Evolutionary conservation across 30 jellyfish, hydroid and myxozoan species (phyloP).

Genomic region (Pelagia noctiluca): DNA sequence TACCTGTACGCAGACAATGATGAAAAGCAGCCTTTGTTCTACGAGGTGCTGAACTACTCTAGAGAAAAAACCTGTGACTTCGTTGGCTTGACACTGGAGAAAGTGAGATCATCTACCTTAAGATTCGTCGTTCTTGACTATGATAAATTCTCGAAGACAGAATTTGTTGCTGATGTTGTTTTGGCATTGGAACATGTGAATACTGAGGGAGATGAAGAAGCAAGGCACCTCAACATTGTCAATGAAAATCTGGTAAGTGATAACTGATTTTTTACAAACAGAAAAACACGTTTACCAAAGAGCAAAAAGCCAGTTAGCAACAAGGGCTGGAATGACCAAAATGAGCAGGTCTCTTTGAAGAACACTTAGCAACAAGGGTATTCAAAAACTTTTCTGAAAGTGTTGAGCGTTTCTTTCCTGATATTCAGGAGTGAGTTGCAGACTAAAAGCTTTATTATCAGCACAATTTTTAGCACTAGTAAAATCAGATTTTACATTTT

Average conservation of each 20-base stretch:
- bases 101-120: conserved; percentile 54
- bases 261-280: not conserved
- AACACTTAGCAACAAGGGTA: too few relatives aligned
- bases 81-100: conserved; percentile 61
- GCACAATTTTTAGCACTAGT: too few relatives aligned
- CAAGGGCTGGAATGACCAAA: too few relatives aligned
- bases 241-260: conserved; percentile 28
- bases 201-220: conserved; percentile 77
- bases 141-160: conserved; percentile 92
- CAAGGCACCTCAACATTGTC: conserved; percentile 53
- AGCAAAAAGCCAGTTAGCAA: too few relatives aligned
- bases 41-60: conserved; percentile 79
- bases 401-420: not conserved
- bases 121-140: conserved; percentile 86
- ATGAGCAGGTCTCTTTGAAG: too few relatives aligned
- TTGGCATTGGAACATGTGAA: conserved; percentile 77
- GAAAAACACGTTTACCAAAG: not conserved
- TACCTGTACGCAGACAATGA: conserved; percentile 61
- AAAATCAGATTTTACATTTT: too few relatives aligned
- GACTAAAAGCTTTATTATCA: too few relatives aligned
- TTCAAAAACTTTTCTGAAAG: too few relatives aligned
- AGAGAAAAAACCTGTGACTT: conserved; percentile 80
- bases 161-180: conserved; percentile 87
- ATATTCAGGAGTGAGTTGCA: too few relatives aligned
- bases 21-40: conserved; percentile 41